phyloP scores from a whole-genome alignment of 2,113 vertebrate species.

The Struthio camelus region DNA sequence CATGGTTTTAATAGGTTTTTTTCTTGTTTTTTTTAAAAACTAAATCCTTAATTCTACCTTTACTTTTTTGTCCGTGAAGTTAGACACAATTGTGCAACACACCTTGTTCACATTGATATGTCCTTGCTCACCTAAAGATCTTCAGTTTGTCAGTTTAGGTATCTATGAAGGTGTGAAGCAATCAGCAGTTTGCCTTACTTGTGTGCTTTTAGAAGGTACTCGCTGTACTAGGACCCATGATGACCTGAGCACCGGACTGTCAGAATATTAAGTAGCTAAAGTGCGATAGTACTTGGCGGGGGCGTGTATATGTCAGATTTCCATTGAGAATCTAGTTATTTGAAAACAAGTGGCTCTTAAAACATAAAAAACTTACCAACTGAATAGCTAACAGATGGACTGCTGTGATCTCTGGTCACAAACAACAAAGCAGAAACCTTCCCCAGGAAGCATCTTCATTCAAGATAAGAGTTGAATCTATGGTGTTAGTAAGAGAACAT shows the following conservation, averaged over 20 bases:
- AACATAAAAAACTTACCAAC: not conserved
- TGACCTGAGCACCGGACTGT: too few relatives aligned
- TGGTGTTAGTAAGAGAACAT: not conserved
- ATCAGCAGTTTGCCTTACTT: not conserved
- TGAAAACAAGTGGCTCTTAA: not conserved
- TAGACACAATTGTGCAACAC: not conserved
- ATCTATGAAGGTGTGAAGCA: not conserved
- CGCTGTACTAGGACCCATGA: not conserved
- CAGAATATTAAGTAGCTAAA: fast-evolving
- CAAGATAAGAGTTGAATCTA: fast-evolving
- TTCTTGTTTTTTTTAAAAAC: too few relatives aligned
- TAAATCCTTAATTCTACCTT: not conserved
- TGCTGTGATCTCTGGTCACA: not conserved
- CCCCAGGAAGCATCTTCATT: not conserved
- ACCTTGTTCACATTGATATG: fast-evolving
- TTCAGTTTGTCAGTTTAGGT: not conserved
- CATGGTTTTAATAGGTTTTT: not conserved
- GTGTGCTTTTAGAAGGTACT: not conserved
- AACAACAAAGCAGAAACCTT: fast-evolving
- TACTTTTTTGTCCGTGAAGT: not conserved
- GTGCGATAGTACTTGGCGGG: too few relatives aligned
- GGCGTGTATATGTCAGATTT: not conserved
- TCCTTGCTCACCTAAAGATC: not conserved
- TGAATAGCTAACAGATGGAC: fast-evolving
- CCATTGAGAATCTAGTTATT: not conserved